A percentile compares a stretch with the other conserved stretches of the same genome.
These are phyloP conservation scores for Ornithoptera priamus DNA, from an alignment of 2,888 invertebrate species.

Conservation along the genomic window DNA sequence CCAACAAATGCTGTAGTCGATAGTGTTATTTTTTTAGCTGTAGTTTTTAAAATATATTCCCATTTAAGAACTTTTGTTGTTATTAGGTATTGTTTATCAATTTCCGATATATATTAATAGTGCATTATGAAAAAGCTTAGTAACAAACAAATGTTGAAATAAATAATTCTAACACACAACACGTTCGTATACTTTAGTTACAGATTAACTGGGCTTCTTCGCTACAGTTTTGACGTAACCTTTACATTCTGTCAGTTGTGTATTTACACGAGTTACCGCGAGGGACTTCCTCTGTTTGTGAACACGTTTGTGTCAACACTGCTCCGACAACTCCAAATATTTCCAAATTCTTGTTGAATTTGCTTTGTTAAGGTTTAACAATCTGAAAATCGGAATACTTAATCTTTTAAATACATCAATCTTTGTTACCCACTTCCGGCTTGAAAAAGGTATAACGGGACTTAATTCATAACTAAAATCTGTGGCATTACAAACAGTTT, in stretches of 20 bases:
- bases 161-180: no score
- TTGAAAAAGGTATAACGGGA: background rate
- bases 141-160: background rate
- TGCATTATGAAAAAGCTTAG: background rate
- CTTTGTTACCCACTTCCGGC: conserved; percentile 8
- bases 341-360: conserved; percentile 15
- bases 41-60: no score
- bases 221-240: conserved; percentile 51
- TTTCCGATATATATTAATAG: no score
- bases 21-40: no score
- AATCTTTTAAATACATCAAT: background rate
- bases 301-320: conserved; percentile 27
- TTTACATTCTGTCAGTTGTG: conserved; percentile 49
- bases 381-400: conserved; percentile 4
- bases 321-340: conserved; percentile 30
- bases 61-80: no score
- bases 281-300: conserved; percentile 35
- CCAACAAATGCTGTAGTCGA: no score
- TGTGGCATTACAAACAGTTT: no score
- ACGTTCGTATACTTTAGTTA: background rate
- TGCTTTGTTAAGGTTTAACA: background rate
- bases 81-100: no score
- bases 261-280: conserved; percentile 34
- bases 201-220: conserved; percentile 32
- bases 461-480: no score